Evolutionary conservation across 2,113 vertebrate genomes (phyloP).

Genomic region (Blennius ocellaris): DNA sequence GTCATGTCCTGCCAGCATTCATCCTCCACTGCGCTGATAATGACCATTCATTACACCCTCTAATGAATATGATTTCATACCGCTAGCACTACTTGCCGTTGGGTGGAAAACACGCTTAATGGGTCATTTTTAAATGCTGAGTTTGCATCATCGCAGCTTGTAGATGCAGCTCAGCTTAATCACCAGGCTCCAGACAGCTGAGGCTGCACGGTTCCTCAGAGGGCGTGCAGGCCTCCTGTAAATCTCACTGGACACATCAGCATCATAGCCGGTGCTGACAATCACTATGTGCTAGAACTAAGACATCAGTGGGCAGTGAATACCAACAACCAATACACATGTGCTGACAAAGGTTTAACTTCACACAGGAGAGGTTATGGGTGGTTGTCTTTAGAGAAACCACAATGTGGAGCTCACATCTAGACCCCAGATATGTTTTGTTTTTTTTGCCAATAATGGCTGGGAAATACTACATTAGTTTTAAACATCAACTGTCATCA

Average conservation of each 20-base stretch:
- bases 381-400: conserved; percentile 29
- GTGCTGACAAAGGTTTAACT: not conserved
- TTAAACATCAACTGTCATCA: conserved; percentile 45
- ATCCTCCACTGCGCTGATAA: conserved; percentile 23
- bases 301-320: conserved; percentile 11
- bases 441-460: conserved; percentile 22
- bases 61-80: conserved; percentile 60
- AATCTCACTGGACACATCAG: conserved; percentile 54
- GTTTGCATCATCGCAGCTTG: conserved; percentile 41
- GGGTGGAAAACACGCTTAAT: conserved; percentile 37
- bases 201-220: not conserved
- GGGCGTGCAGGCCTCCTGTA: conserved; percentile 21
- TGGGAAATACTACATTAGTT: conserved; percentile 42
- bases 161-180: conserved; percentile 33
- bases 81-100: conserved; percentile 33
- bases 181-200: conserved; percentile 29
- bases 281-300: conserved; percentile 35
- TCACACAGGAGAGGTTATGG: conserved; percentile 27
- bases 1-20: conserved; percentile 23
- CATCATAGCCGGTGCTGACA: conserved; percentile 36
- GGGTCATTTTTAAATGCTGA: conserved; percentile 43
- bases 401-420: conserved; percentile 2
- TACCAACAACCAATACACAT: conserved; percentile 14
- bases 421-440: conserved; percentile 24
- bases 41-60: conserved; percentile 46